Evolutionary conservation across 2,797 vertebrate genomes (phyloP).

Genomic region (Alauda arvensis): DNA sequence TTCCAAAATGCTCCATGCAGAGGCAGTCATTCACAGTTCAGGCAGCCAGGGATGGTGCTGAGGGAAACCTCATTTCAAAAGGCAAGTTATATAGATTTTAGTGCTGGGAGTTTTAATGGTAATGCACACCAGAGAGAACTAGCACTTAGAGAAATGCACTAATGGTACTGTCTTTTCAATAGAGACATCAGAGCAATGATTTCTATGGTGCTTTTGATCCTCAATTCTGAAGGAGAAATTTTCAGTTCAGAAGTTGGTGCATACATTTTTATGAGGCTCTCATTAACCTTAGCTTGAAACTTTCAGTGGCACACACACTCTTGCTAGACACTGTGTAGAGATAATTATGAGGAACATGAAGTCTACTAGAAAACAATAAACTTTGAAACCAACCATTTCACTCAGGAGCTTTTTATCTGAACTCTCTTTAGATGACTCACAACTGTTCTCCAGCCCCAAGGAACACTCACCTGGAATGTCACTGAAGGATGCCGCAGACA

Average conservation of each 20-base stretch:
- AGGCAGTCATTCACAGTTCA: conserved; percentile 23
- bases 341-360: background rate
- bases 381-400: background rate
- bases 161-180: conserved; percentile 12
- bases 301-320: background rate
- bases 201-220: background rate
- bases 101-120: conserved; percentile 24
- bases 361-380: background rate
- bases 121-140: conserved; percentile 35
- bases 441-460: background rate
- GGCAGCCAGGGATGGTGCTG: background rate
- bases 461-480: background rate
- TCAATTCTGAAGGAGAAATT: conserved; percentile 5
- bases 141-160: conserved; percentile 1
- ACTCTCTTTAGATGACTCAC: background rate
- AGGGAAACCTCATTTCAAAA: conserved; percentile 28
- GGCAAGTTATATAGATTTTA: conserved; percentile 4
- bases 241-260: background rate
- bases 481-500: background rate
- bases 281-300: background rate
- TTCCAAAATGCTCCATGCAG: conserved; percentile 12
- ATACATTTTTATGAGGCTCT: background rate
- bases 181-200: conserved; percentile 13
- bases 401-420: background rate
- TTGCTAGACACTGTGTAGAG: background rate